Evolutionary conservation across 2,797 vertebrate genomes (phyloP).

Genomic region (Peromyscus eremicus): DNA sequence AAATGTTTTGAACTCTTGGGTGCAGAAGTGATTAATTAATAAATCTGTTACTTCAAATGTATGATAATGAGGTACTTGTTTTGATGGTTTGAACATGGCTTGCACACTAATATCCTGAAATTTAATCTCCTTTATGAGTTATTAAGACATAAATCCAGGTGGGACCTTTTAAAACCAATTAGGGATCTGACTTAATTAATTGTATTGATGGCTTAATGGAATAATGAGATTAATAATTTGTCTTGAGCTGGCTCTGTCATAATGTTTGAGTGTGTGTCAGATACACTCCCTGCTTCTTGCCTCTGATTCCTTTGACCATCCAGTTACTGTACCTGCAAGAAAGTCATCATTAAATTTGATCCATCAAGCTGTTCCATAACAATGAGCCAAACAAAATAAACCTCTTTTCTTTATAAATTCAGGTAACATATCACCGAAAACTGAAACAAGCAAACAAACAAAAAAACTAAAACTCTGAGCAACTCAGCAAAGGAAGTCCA

Average conservation of each 20-base stretch:
- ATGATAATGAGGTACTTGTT: not conserved
- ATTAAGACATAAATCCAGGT: not conserved
- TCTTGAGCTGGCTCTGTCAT: not conserved
- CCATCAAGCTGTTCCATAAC: not conserved
- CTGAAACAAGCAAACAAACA: not conserved
- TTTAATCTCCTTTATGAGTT: not conserved
- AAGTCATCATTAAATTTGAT: not conserved
- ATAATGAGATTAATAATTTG: not conserved
- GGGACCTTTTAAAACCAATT: not conserved
- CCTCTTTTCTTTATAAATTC: too few relatives aligned
- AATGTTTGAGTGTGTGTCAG: not conserved
- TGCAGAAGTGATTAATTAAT: slow-evolving; percentile 5
- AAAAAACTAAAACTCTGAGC: too few relatives aligned
- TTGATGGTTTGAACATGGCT: not conserved
- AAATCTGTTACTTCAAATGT: not conserved
- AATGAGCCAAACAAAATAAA: not conserved
- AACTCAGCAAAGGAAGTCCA: not conserved
- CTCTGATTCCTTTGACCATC: not conserved
- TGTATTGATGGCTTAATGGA: not conserved
- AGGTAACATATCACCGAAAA: too few relatives aligned
- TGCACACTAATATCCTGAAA: not conserved
- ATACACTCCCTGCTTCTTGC: not conserved
- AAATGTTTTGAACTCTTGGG: not conserved
- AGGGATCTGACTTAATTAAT: not conserved
- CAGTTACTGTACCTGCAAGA: not conserved